phyloP scores from a whole-genome alignment of 2,113 vertebrate species.

The Mesitornis unicolor region DNA sequence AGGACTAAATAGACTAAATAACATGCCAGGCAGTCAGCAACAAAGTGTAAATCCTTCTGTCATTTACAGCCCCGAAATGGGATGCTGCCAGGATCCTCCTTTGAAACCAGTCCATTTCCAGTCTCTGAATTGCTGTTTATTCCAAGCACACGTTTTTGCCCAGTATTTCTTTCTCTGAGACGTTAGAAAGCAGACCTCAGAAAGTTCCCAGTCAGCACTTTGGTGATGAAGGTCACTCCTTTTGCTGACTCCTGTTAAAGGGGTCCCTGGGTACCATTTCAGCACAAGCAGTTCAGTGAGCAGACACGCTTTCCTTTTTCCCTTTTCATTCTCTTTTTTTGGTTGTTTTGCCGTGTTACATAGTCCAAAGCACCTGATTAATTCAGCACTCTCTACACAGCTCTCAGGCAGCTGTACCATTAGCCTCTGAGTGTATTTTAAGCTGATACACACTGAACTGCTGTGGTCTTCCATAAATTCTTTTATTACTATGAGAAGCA shows the following conservation, averaged over 20 bases:
- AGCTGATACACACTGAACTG: background rate
- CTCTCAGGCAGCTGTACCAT: background rate
- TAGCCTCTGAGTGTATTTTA: background rate
- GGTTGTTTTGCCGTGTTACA: background rate
- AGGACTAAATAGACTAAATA: background rate
- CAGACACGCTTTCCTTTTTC: background rate
- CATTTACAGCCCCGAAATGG: background rate
- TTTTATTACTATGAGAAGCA: background rate
- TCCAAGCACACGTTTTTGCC: background rate
- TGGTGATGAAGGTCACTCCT: slow-evolving; percentile 22
- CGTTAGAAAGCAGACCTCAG: background rate
- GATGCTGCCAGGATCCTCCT: background rate
- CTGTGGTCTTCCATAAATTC: background rate
- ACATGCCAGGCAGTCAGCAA: background rate
- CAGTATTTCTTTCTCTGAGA: background rate
- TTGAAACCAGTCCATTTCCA: background rate
- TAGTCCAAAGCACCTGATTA: slow-evolving; percentile 9
- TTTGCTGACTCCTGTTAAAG: background rate
- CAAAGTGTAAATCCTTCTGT: background rate
- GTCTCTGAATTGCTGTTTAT: background rate
- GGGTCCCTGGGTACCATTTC: background rate
- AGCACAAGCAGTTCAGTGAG: background rate
- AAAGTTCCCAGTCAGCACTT: slow-evolving; percentile 31
- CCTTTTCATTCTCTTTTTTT: background rate
- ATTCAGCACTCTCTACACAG: background rate